Base-by-base conservation (phyloP, 2,888 invertebrate species). In the Nematopogon swammerdamellus region DNA sequence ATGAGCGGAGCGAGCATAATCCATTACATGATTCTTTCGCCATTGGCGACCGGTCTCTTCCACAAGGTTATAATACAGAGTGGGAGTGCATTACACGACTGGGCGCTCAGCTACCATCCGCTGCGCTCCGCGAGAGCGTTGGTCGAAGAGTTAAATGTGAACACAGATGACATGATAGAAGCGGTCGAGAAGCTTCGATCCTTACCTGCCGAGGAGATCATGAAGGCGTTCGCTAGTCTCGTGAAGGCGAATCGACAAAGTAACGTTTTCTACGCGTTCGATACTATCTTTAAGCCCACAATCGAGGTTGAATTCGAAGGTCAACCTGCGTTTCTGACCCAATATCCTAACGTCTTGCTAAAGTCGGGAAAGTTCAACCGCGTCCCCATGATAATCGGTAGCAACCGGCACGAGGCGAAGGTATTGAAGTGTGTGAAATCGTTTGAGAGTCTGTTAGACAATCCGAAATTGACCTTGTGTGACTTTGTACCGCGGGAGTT, bases 31-130 rank as follows among this genome's bases (percentile, higher is more conserved):
- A 72, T 74, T 63, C 56, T 82, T 4, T 80, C 80, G 1, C 77
- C 80, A 1, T 72, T 76, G 70, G 75, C 80, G 3, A 55, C 63
- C 16, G 79, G 79, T 18, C 58, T 79, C 16, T 80, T 79, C 55
- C 77, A 80, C 53, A 76, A 73, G 60, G 75, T 70, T 5, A 72
- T 80, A 30, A 63, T 75, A 49, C 76, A 79, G 62, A 77, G 77
- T 57, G 72, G 69, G 5, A 67, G 71, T 56, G 75, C 75, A 18
- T 59, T 77, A 36, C 74, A 74, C 54, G 70, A 64, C 56, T 76
- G 74, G 73, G 63, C 70, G 11, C 16, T 51, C 76, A 49, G 53
- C 63, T 2, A 72, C 67, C 56, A 76, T 74, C 52, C 75, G 76
- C 8, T 56, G 59, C 6, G 63, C 46, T 53, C 63, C 20, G 66